Conservation (phyloP, 1,140 invertebrate species). For the Sesamia nonagrioides region DNA sequence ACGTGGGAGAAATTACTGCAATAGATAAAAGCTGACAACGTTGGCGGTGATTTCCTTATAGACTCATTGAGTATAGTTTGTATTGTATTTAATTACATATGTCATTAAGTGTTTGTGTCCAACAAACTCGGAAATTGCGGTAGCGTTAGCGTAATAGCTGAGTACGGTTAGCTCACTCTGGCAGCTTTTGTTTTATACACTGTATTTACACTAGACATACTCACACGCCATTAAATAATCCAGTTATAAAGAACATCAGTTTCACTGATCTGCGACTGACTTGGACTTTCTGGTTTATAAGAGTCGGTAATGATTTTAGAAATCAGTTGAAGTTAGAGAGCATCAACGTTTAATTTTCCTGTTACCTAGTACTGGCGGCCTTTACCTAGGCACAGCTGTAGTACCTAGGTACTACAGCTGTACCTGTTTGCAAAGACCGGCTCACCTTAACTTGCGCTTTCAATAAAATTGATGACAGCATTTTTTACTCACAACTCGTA, state of each 20-base stretch:
- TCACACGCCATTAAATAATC: background rate
- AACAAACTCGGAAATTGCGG: background rate
- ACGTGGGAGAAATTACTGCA: constrained; percentile 64
- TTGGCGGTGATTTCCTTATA: constrained; percentile 23
- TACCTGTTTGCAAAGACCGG: background rate
- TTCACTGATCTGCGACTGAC: background rate
- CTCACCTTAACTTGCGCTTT: constrained; percentile 14
- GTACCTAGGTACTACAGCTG: background rate
- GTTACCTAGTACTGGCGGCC: background rate
- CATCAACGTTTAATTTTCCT: background rate
- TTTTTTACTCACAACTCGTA: background rate
- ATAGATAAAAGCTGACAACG: constrained; percentile 40
- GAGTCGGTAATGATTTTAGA: background rate
- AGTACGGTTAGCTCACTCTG: background rate
- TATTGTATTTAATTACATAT: constrained; percentile 19
- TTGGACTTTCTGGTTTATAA: background rate
- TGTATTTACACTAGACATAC: background rate
- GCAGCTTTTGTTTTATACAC: background rate
- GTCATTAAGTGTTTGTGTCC: constrained; percentile 11
- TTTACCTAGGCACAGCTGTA: background rate
- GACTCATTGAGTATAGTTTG: constrained; percentile 5
- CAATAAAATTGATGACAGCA: constrained; percentile 2
- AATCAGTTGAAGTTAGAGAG: background rate
- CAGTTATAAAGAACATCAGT: background rate
- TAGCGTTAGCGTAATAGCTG: background rate